These are phyloP conservation scores for Dasypogon diadema DNA, from an alignment of 2,888 invertebrate genomes.

Conservation along the genomic window DNA sequence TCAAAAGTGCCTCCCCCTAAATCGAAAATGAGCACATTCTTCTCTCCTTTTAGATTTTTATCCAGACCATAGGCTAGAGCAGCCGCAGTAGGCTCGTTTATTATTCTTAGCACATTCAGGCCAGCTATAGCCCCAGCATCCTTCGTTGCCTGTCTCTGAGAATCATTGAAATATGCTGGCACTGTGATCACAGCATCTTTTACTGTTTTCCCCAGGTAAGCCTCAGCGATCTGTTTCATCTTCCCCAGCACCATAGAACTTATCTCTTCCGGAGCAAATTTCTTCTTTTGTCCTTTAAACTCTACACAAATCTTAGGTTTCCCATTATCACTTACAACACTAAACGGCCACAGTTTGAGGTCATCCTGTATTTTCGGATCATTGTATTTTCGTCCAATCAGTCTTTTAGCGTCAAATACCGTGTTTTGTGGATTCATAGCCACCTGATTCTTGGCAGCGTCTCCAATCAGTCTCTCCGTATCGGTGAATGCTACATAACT, in stretches of 20 bases:
- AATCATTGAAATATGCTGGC: slow-evolving; percentile 91
- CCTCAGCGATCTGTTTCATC: slow-evolving; percentile 94
- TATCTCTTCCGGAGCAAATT: slow-evolving; percentile 92
- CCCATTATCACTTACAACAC: slow-evolving; percentile 82
- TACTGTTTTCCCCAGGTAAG: slow-evolving; percentile 85
- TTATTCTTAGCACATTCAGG: slow-evolving; percentile 87
- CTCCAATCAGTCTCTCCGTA: slow-evolving; percentile 85
- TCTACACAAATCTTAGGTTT: slow-evolving; percentile 86
- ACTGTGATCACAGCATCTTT: slow-evolving; percentile 91
- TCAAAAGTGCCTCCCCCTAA: slow-evolving; percentile 87
- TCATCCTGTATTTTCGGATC: slow-evolving; percentile 91
- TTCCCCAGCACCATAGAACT: slow-evolving; percentile 93
- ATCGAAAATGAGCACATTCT: too few species aligned
- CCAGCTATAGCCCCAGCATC: slow-evolving; percentile 90
- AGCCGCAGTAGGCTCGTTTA: slow-evolving; percentile 91
- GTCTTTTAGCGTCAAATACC: slow-evolving; percentile 87
- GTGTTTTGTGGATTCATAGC: slow-evolving; percentile 92
- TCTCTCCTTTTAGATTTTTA: slow-evolving; percentile 82
- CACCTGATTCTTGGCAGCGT: slow-evolving; percentile 86
- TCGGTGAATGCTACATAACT: slow-evolving; percentile 86
- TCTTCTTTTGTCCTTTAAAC: slow-evolving; percentile 90
- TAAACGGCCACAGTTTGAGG: slow-evolving; percentile 95
- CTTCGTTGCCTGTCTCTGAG: slow-evolving; percentile 91
- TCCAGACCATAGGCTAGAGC: slow-evolving; percentile 91
- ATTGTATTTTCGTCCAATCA: slow-evolving; percentile 92